Evolutionary conservation across 2,113 vertebrate species (phyloP), one percentile per base, ranked within the genome.

Genomic region (Mustelus asterias): DNA sequence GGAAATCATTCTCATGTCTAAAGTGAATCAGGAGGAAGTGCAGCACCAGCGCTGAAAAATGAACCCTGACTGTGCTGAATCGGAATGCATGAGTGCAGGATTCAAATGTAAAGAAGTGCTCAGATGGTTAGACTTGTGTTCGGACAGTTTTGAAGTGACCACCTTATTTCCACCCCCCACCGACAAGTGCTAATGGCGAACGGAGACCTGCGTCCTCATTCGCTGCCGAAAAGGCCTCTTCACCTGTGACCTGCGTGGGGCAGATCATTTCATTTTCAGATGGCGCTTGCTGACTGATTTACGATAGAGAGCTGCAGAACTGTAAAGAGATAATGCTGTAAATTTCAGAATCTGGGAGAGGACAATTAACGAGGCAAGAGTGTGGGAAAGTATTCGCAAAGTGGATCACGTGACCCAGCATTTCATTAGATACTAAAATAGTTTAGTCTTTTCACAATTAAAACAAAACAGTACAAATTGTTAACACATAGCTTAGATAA

Each of bases 371-470:
- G 37, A 22, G 65, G 65, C 63, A 22, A 70, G 58, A 94, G 65
- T 94, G 92, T 94, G 93, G 65, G 93, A 94, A 94, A 94, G 20
- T 70, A 14, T 22, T 44, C 41, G 3, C 14, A 37, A 95, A 76
- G 13, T 48, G 24, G 2, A 76, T 10, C 41, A 54, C 4, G 44
- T 72, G 69, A 72, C 13, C 22, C 41, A 14, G 16, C 37, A 54
- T 72, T 72, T 72, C 94, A 95, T 29, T 95, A 44, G 94, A 95
- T 95, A 54, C 41, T 33, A 24, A 54, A 95, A 95, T 72, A 44
- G 65, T 72, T 95, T 72, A 44, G 93, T 48, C 93, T 95, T 65
- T 6, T 22, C 70, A 48, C 65, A 22, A 72, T 95, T 95, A 95
- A 26, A 95, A 70, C 65, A 70, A 95, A 70, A 65, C 60, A 93